Conservation (phyloP, 2,797 vertebrate genomes). For the Strix occidentalis region DNA sequence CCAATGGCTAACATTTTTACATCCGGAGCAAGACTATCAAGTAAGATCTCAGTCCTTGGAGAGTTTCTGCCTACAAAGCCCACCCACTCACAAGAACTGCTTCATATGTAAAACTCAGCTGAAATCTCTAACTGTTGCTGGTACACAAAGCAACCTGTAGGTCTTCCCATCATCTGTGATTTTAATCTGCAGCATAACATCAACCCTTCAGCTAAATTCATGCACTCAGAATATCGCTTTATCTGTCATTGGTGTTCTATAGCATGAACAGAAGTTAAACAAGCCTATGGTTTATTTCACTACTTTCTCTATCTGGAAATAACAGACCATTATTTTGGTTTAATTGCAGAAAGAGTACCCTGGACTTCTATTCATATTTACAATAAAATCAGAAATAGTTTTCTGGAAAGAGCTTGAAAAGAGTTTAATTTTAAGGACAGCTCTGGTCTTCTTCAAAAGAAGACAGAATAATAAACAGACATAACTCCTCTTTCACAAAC, state of each 20-base stretch:
- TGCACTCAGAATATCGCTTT: accelerated
- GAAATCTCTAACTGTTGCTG: background rate
- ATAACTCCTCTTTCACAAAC: conserved; percentile 43
- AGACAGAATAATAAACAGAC: conserved; percentile 60
- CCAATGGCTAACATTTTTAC: background rate
- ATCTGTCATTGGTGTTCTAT: background rate
- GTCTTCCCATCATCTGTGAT: background rate
- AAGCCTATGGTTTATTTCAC: background rate
- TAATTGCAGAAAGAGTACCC: background rate
- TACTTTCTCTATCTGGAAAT: background rate
- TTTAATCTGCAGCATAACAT: background rate
- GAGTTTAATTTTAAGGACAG: conserved; percentile 17
- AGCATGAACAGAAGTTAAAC: background rate
- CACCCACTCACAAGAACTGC: background rate
- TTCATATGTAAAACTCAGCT: background rate
- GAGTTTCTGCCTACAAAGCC: conserved; percentile 7
- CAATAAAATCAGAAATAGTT: conserved; percentile 24
- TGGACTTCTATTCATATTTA: background rate
- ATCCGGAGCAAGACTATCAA: background rate
- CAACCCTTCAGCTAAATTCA: background rate
- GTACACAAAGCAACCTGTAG: background rate
- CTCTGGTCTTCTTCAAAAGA: conserved; percentile 51
- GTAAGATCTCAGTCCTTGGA: background rate
- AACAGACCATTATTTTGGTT: background rate
- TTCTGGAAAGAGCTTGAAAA: conserved; percentile 9